A percentile compares a stretch with the other conserved stretches of the same genome.
Evolutionary conservation across 2,797 vertebrate genomes (phyloP).

Genomic region (Petrocephalus sullivani): DNA sequence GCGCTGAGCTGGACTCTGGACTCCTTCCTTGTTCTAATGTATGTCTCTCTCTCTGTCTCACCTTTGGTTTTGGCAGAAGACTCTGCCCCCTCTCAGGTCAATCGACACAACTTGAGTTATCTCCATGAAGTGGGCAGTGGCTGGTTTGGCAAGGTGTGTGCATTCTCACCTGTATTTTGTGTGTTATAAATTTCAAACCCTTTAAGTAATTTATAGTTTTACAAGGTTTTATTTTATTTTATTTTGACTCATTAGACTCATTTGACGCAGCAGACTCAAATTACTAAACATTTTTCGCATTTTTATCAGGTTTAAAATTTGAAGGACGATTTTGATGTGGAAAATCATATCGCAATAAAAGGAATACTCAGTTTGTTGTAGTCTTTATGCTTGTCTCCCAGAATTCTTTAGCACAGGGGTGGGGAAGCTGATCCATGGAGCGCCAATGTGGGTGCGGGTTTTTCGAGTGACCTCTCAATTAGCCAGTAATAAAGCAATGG

Average conservation of each 20-base stretch:
- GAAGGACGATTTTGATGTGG: background rate
- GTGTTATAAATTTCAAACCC: background rate
- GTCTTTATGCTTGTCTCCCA: background rate
- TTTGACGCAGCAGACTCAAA: too few species aligned
- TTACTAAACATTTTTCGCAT: too few species aligned
- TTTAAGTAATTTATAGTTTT: background rate
- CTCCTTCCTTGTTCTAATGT: background rate
- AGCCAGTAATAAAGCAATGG: too few species aligned
- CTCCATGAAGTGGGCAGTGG: constrained; percentile 75
- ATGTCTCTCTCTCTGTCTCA: background rate
- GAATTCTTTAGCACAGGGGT: background rate
- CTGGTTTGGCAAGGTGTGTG: constrained; percentile 72
- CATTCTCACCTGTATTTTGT: background rate
- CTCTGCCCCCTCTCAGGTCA: constrained; percentile 59
- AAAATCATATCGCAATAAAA: background rate
- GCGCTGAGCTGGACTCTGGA: background rate
- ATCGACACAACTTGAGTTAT: constrained; percentile 72
- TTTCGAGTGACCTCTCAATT: too few species aligned
- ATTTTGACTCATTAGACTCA: too few species aligned
- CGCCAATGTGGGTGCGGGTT: too few species aligned
- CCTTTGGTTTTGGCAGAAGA: constrained; percentile 52
- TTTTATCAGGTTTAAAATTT: background rate
- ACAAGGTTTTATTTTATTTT: background rate
- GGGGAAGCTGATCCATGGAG: too few species aligned
- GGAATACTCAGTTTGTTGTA: background rate